Evolutionary conservation across 2,113 vertebrate species (phyloP).

Genomic region (Chascanopsetta lugubris): DNA sequence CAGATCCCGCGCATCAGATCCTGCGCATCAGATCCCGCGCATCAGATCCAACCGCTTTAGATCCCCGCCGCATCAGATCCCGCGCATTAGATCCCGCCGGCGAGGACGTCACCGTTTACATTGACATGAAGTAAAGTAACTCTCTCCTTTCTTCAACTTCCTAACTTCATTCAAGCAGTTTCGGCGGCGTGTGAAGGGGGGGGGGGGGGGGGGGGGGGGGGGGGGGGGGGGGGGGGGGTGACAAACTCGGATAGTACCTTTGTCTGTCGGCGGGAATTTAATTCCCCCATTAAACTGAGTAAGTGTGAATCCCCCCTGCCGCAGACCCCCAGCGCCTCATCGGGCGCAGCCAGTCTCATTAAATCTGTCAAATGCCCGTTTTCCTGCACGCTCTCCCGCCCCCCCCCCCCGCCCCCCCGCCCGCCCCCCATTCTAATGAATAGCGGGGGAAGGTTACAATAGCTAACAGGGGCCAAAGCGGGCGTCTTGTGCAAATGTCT

Average conservation of each 20-base stretch:
- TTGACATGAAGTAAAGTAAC: conserved; percentile 1
- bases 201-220: conserved; percentile 36
- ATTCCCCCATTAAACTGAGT: conserved; percentile 71
- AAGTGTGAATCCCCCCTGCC: conserved; percentile 52
- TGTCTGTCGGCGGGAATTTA: conserved; percentile 63
- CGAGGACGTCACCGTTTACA: conserved; percentile 10
- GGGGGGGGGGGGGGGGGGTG: conserved; percentile 45
- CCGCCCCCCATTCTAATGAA: conserved; percentile 64
- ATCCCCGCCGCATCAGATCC: too few species aligned
- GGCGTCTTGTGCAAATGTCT: conserved; percentile 35
- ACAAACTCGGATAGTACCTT: conserved; percentile 52
- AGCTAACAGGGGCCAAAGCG: conserved; percentile 35
- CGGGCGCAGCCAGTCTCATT: conserved; percentile 64
- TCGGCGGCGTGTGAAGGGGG: conserved; percentile 28
- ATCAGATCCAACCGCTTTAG: conserved; percentile 4
- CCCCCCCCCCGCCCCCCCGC: conserved; percentile 46
- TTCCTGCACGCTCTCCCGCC: conserved; percentile 47
- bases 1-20: too few species aligned
- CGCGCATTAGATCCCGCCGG: conserved; percentile 11
- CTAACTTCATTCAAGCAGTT: conserved; percentile 29
- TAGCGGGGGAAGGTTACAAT: conserved; percentile 50
- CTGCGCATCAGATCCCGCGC: too few species aligned
- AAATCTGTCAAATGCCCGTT: conserved; percentile 71
- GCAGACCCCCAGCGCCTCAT: conserved; percentile 50
- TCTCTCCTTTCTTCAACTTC: conserved; percentile 38